A percentile compares a stretch with the other conserved stretches of the same genome.
Evolutionary conservation across 2,113 vertebrate species (phyloP).

Genomic region (Oreocharis arfaki): DNA sequence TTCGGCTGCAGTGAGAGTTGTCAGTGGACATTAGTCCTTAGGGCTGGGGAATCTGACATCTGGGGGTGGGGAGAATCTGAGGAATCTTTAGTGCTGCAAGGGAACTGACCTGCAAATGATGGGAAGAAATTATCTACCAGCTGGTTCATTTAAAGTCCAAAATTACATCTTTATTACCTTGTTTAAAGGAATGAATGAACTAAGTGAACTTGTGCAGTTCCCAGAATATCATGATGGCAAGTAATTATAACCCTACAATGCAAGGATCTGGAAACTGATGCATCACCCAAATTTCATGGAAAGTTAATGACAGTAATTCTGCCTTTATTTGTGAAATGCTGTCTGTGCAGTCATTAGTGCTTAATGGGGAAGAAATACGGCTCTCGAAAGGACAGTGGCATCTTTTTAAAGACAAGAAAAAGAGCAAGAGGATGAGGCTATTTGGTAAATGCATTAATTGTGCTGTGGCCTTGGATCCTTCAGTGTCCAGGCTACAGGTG

Average conservation of each 20-base stretch:
- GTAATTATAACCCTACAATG: conserved; percentile 39
- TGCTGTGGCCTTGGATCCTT: not conserved
- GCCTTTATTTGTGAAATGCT: conserved; percentile 49
- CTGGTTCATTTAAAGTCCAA: conserved; percentile 17
- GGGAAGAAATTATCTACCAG: not conserved
- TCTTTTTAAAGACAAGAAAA: not conserved
- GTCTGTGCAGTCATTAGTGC: not conserved
- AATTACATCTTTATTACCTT: conserved; percentile 35
- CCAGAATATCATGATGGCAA: conserved; percentile 42
- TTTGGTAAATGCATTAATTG: not conserved
- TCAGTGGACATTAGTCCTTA: not conserved
- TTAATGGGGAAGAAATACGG: not conserved
- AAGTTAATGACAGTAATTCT: conserved; percentile 58
- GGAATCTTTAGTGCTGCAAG: not conserved
- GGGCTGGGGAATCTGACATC: not conserved
- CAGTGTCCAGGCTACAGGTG: not conserved
- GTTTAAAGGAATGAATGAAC: conserved; percentile 3
- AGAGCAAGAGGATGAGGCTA: not conserved
- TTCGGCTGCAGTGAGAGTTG: not conserved
- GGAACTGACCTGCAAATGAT: conserved; percentile 2
- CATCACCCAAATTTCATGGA: not conserved
- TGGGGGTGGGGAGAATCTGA: not conserved
- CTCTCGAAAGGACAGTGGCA: not conserved
- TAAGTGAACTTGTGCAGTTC: conserved; percentile 21
- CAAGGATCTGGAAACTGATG: conserved; percentile 23